Evolutionary conservation across 1,140 invertebrate genomes (phyloP), one percentile per base, ranked within the genome.

Genomic region (Orchestia grillus): DNA sequence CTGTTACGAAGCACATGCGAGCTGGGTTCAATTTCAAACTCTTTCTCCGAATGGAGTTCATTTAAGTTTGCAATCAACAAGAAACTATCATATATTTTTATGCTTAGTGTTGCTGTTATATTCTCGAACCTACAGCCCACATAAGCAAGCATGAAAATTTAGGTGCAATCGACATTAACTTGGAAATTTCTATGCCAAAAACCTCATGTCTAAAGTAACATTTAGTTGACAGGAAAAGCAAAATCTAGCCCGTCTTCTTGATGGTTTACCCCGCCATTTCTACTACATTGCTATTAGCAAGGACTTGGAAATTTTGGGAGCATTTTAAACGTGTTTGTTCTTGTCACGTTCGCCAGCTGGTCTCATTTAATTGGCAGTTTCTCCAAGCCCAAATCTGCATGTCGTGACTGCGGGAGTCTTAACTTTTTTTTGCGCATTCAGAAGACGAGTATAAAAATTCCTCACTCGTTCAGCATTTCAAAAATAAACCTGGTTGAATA

Each of bases 271-370:
- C 62, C 36, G 62, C 28, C 62, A 77, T 77, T n/a, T n/a, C 62
- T 77, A 77, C 62, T 77, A 28, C 62, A 77, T 77, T 90, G 43
- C 88, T 41, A n/a, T 90, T 28, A 42, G 28, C 42, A 90, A 90
- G 88, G 88, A 90, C 43, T 42, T 90, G 88, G 41, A 44, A 90
- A 90, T 77, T 77, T 77, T 77, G 11, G 28, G 62, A 28, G 62
- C 62, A 90, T 16, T 43, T 94, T 94, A 94, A n/a, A 94, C 43
- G 92, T 94, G 92, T 94, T 94, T 94, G 92, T 45, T 94, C 92
- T 44, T 47, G 92, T 94, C 92, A 94, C 92, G 92, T 94, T 94
- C 36, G 44, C 92, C 92, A 94, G 92, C 92, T 45, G 92, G 92
- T n/a, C 44, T 11, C 92, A 94, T 94, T 94, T 94, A 94, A 94